Evolutionary conservation across 2,888 invertebrate species (phyloP).

Genomic region (Coremacera marginata): DNA sequence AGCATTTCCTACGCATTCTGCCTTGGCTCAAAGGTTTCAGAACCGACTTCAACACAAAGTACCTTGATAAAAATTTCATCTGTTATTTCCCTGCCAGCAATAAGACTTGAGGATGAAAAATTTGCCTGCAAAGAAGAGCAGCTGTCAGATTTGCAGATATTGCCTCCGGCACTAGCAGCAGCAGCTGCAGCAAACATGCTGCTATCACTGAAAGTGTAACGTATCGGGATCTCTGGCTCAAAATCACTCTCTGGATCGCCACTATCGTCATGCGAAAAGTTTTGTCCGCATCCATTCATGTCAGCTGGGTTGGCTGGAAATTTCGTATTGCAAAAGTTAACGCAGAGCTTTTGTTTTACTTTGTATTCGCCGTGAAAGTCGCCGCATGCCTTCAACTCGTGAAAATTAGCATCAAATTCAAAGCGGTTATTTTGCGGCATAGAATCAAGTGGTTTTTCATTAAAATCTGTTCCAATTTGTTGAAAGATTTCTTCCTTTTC

Average conservation of each 20-base stretch:
- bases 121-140: slow-evolving; percentile 47
- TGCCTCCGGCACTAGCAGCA: background rate
- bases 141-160: slow-evolving; percentile 43
- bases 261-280: slow-evolving; percentile 29
- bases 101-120: slow-evolving; percentile 49
- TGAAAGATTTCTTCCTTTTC: slow-evolving; percentile 50
- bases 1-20: no score
- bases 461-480: slow-evolving; percentile 36
- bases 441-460: slow-evolving; percentile 29
- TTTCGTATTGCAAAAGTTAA: slow-evolving; percentile 47
- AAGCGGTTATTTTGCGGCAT: background rate
- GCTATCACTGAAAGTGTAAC: slow-evolving; percentile 48
- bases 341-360: slow-evolving; percentile 52
- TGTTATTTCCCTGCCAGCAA: slow-evolving; percentile 32
- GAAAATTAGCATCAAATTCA: slow-evolving; percentile 35
- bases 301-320: background rate
- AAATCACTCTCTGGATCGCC: slow-evolving; percentile 24
- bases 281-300: slow-evolving; percentile 20
- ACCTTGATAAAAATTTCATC: slow-evolving; percentile 30
- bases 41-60: background rate
- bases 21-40: no score
- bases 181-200: slow-evolving; percentile 40
- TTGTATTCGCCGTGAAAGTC: slow-evolving; percentile 50
- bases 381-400: slow-evolving; percentile 42
- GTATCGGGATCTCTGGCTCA: slow-evolving; percentile 47